phyloP scores from a whole-genome alignment of 1,140 invertebrate species.

The Aphelenchoides fujianensis region DNA sequence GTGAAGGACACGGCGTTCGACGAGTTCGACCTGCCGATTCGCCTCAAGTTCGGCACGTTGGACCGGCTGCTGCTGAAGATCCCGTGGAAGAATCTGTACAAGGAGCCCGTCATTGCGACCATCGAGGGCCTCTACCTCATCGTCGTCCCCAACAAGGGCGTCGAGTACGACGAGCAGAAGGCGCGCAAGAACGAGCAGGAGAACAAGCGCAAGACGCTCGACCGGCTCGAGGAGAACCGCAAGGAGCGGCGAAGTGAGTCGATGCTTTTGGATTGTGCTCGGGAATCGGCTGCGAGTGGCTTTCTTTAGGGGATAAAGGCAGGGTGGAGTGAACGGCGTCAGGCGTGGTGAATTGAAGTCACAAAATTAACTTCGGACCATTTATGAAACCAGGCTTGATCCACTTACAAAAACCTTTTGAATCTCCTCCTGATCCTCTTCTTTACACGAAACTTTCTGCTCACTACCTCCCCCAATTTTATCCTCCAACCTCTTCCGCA shows the following conservation, averaged over 20 bases:
- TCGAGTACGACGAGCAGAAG: constrained; percentile 82
- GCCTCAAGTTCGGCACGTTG: constrained; percentile 61
- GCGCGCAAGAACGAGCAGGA: constrained; percentile 77
- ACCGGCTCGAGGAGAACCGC: constrained; percentile 71
- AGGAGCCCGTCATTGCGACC: constrained; percentile 79
- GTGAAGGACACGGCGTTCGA: constrained; percentile 82
- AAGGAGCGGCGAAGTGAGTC: constrained; percentile 74
- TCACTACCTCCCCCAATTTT: no score
- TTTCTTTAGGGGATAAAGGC: no score
- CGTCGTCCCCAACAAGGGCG: constrained; percentile 77
- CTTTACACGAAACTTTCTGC: no score
- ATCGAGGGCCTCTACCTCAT: constrained; percentile 84
- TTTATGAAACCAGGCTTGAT: no score
- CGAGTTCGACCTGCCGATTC: constrained; percentile 58
- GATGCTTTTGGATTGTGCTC: no score
- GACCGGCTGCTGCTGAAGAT: constrained; percentile 90
- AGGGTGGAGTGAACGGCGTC: no score
- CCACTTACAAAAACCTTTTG: no score
- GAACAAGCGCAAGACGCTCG: constrained; percentile 77
- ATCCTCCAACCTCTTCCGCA: no score
- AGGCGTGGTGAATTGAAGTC: no score
- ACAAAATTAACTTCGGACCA: no score
- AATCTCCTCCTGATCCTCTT: no score
- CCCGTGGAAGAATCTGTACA: constrained; percentile 95
- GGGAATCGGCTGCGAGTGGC: no score